These are phyloP conservation scores for Australoheros scitulus DNA, from an alignment of 2,113 vertebrate genomes.

Conservation along the genomic window DNA sequence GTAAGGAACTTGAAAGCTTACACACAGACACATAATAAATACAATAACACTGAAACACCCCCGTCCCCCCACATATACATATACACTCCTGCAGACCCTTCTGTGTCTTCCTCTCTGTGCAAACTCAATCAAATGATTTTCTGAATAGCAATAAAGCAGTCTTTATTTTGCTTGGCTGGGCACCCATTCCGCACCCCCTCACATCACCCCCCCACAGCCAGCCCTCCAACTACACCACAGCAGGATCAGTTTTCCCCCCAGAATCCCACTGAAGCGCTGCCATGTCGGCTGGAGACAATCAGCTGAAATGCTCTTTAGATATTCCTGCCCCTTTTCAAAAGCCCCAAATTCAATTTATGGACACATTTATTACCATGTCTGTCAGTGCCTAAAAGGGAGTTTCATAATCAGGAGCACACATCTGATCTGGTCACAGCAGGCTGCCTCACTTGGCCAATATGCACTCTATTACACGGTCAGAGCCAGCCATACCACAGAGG, in stretches of 20 bases:
- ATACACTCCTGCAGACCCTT: constrained; percentile 39
- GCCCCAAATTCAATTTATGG: constrained; percentile 99
- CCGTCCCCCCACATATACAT: constrained; percentile 25
- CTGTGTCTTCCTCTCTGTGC: constrained; percentile 83
- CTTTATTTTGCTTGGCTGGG: constrained; percentile 95
- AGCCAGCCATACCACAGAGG: constrained; percentile 70
- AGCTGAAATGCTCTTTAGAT: constrained; percentile 94
- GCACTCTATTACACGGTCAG: constrained; percentile 78
- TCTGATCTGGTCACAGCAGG: constrained; percentile 81
- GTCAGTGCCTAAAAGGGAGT: constrained; percentile 92
- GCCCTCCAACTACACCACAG: constrained; percentile 83
- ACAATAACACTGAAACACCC: constrained; percentile 38
- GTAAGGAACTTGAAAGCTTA: constrained; percentile 26
- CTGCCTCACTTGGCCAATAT: constrained; percentile 76
- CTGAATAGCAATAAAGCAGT: constrained; percentile 93
- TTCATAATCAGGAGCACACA: constrained; percentile 95
- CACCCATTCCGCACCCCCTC: constrained; percentile 65
- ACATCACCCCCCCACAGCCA: constrained; percentile 11
- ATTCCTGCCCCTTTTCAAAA: constrained; percentile 94
- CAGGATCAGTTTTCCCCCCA: constrained; percentile 88
- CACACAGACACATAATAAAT: constrained; percentile 37
- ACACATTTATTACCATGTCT: constrained; percentile 99
- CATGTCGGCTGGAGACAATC: constrained; percentile 96
- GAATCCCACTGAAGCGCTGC: constrained; percentile 92
- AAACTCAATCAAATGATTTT: constrained; percentile 96